Evolutionary conservation across 2,888 invertebrate genomes (phyloP).

Genomic region (Panzeria rudis): DNA sequence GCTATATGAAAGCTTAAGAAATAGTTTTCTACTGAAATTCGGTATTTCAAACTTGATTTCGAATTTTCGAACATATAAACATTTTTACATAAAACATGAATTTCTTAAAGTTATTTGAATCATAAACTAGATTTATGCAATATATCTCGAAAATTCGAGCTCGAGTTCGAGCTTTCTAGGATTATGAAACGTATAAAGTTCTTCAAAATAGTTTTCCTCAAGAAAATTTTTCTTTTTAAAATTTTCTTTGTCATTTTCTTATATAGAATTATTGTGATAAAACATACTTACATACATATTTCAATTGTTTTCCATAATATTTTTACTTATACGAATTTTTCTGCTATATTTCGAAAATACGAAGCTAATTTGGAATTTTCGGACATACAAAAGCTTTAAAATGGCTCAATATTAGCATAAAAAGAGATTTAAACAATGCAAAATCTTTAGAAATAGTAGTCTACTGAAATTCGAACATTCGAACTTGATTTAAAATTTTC

Average conservation of each 20-base stretch:
- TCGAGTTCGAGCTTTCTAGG: not conserved
- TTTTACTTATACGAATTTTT: too few relatives aligned
- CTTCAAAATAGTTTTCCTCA: too few relatives aligned
- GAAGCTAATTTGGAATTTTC: too few relatives aligned
- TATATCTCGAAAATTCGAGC: not conserved
- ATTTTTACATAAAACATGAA: not conserved
- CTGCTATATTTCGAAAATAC: too few relatives aligned
- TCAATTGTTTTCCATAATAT: too few relatives aligned
- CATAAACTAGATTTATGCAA: too few relatives aligned
- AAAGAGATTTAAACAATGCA: too few relatives aligned
- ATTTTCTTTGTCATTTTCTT: too few relatives aligned
- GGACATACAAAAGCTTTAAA: too few relatives aligned
- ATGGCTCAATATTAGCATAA: not conserved
- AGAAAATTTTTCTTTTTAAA: too few relatives aligned
- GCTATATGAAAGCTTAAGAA: not conserved
- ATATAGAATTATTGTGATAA: too few relatives aligned
- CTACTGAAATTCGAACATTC: not conserved
- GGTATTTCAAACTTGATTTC: not conserved
- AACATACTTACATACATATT: too few relatives aligned
- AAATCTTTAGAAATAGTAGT: not conserved
- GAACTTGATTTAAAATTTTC: not conserved
- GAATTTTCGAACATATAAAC: not conserved
- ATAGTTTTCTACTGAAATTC: not conserved
- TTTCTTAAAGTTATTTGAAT: not conserved
- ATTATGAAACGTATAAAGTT: not conserved